Evolutionary conservation across 2,113 vertebrate genomes (phyloP).

Genomic region (Brachionichthys hirsutus): DNA sequence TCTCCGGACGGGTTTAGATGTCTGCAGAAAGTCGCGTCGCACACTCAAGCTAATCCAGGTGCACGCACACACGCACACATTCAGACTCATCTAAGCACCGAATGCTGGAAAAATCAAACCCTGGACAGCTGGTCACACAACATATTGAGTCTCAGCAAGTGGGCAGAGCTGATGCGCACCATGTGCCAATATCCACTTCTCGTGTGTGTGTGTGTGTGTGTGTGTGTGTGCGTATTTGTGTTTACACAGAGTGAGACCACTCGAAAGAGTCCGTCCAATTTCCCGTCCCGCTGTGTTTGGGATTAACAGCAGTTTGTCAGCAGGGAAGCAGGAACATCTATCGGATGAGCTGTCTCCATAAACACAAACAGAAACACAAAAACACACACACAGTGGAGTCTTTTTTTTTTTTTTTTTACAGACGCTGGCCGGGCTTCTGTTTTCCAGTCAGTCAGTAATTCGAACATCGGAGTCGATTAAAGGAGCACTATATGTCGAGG

Average conservation of each 20-base stretch:
- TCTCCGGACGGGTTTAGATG: conserved; percentile 4
- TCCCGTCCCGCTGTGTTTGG: conserved; percentile 50
- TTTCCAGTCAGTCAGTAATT: conserved; percentile 23
- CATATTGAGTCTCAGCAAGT: conserved; percentile 48
- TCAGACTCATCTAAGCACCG: neutral
- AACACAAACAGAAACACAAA: conserved; percentile 8
- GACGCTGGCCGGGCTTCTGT: conserved; percentile 5
- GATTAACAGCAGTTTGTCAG: conserved; percentile 50
- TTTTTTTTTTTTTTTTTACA: no score
- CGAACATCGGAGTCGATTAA: conserved; percentile 50
- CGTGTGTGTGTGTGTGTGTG: conserved; percentile 3
- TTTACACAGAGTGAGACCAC: conserved; percentile 14
- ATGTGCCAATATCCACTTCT: conserved; percentile 39
- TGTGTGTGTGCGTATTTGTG: conserved; percentile 23
- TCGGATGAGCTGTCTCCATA: conserved; percentile 2
- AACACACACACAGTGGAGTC: neutral
- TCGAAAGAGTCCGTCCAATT: conserved; percentile 53
- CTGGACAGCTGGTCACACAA: conserved; percentile 65
- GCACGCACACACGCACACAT: neutral
- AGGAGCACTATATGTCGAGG: conserved; percentile 33
- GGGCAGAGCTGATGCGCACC: conserved; percentile 44
- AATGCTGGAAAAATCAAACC: conserved; percentile 51
- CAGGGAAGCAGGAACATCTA: conserved; percentile 39
- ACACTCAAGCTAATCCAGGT: conserved; percentile 4
- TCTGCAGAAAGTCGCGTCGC: conserved; percentile 15